A percentile compares a stretch with the other conserved stretches of the same genome.
phyloP scores from a whole-genome alignment of 2,113 vertebrate genomes.

The Myrmophylax atrothorax region DNA sequence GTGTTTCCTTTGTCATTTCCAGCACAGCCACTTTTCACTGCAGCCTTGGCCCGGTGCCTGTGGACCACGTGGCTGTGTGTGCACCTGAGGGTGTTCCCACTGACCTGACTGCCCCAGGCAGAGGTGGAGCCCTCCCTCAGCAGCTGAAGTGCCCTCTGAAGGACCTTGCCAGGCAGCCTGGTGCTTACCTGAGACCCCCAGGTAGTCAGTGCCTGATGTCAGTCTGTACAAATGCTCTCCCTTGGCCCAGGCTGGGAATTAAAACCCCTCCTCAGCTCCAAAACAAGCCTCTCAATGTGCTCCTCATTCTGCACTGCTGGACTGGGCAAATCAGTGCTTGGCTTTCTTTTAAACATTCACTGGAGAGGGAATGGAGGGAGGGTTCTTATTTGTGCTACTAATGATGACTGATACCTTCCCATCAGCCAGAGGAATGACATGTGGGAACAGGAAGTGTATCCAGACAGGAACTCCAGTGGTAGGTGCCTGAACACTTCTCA shows the following conservation, averaged over 20 bases:
- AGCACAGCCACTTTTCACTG: not conserved
- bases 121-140: not conserved
- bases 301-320: not conserved
- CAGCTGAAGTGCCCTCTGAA: not conserved
- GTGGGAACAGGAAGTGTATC: not conserved
- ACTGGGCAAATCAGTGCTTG: not conserved
- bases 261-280: not conserved
- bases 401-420: not conserved
- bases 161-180: not conserved
- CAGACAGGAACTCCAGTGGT: not conserved
- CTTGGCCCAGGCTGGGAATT: not conserved
- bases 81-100: not conserved
- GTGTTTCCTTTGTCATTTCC: not conserved
- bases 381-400: not conserved
- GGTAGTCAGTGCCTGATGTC: not conserved
- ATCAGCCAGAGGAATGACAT: not conserved
- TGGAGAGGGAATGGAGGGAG: not conserved
- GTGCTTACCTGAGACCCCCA: not conserved
- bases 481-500: not conserved
- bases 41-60: not conserved
- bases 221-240: not conserved
- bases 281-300: not conserved
- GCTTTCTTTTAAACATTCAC: not conserved
- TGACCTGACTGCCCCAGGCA: not conserved
- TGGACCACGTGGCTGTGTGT: accelerated